A percentile compares a stretch with the other conserved stretches of the same genome.
Conservation (phyloP, 2,113 vertebrate genomes). For the Silurus asotus region DNA sequence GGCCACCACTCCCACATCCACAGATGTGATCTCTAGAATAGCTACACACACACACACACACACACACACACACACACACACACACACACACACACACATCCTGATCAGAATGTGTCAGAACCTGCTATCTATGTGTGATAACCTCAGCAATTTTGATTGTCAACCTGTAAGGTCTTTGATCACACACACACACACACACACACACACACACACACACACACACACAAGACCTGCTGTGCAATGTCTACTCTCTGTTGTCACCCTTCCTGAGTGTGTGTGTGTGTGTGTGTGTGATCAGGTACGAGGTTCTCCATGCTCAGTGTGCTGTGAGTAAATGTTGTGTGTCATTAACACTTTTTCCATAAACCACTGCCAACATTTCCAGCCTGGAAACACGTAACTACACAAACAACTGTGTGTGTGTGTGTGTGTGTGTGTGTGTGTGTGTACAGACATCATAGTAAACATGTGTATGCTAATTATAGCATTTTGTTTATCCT, state of each 20-base stretch:
- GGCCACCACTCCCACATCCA: constrained; percentile 94
- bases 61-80: constrained; percentile 28
- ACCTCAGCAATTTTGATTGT: constrained; percentile 53
- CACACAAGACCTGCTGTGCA: neutral
- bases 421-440: neutral
- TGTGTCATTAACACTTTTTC: constrained; percentile 60
- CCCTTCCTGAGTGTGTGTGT: constrained; percentile 22
- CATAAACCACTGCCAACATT: constrained; percentile 64
- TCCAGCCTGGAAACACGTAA: neutral
- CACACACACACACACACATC: constrained; percentile 34
- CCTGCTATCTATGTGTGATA: constrained; percentile 63
- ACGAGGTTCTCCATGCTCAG: constrained; percentile 56
- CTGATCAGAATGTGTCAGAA: neutral
- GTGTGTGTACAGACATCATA: neutral
- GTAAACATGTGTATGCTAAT: neutral
- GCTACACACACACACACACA: constrained; percentile 64
- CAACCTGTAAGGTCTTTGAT: constrained; percentile 8
- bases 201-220: neutral
- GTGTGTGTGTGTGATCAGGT: constrained; percentile 49
- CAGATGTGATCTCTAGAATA: constrained; percentile 95
- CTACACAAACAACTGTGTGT: neutral
- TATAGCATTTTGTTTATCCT: too few relatives aligned
- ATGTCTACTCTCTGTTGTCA: neutral
- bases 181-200: neutral
- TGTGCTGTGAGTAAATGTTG: constrained; percentile 68